These are phyloP conservation scores for Cephus pulcher DNA, from an alignment of 2,888 invertebrate genomes.

Conservation along the genomic window DNA sequence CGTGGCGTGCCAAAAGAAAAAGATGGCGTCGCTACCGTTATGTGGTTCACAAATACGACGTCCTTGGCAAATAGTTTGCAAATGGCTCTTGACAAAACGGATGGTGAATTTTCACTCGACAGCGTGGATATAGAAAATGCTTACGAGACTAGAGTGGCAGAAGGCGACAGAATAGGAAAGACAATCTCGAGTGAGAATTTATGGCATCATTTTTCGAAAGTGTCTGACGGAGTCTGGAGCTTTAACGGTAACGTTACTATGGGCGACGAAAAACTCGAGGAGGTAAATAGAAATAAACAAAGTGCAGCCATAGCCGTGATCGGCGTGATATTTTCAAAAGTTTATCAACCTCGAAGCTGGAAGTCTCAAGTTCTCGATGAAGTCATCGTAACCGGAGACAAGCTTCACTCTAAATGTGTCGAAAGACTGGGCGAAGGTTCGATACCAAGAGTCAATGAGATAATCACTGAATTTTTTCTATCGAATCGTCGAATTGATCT, in stretches of 20 bases:
- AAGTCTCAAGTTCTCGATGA: constrained; percentile 44
- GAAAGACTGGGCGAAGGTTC: constrained; percentile 37
- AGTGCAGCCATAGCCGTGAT: constrained; percentile 52
- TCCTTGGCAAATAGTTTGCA: constrained; percentile 37
- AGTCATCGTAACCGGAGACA: constrained; percentile 51
- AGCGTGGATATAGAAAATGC: constrained; percentile 44
- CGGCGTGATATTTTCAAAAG: constrained; percentile 55
- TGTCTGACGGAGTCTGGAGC: constrained; percentile 49
- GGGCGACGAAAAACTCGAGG: constrained; percentile 38
- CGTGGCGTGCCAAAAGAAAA: constrained; percentile 41
- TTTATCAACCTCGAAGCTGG: constrained; percentile 53
- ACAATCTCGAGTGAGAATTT: constrained; percentile 34
- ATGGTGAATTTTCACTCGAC: constrained; percentile 45
- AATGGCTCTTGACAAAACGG: constrained; percentile 21
- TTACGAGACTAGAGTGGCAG: constrained; percentile 44
- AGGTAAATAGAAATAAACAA: constrained; percentile 40
- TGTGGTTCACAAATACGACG: constrained; percentile 50
- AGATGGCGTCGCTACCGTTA: constrained; percentile 47
- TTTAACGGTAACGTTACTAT: constrained; percentile 41
- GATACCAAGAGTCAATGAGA: constrained; percentile 44
- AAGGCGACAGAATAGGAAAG: constrained; percentile 25
- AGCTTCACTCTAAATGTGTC: constrained; percentile 50
- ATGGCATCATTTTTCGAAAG: constrained; percentile 52
- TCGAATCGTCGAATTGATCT: constrained; percentile 52
- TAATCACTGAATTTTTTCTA: constrained; percentile 55